Evolutionary conservation across 2,113 vertebrate genomes (phyloP), one percentile per base, ranked within the genome.

Genomic region (Neofelis nebulosa): DNA sequence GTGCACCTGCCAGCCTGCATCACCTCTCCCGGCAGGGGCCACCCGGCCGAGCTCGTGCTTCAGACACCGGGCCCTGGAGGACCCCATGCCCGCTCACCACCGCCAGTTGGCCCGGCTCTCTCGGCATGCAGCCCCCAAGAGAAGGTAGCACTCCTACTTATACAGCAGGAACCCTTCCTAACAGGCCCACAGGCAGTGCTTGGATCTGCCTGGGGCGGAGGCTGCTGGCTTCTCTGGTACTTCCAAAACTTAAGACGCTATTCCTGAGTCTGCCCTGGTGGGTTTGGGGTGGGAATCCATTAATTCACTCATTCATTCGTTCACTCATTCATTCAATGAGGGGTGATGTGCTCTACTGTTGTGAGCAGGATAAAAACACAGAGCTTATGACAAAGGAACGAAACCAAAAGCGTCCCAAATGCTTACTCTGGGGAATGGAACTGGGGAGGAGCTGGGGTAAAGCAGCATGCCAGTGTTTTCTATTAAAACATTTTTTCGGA

Each of bases 1-100:
- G 68, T 1, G 19, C n/a, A 1, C 38, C 36, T 2, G 23, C 15
- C 15, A n/a, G 50, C 19, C 78, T 1, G 19, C 7, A 8, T 23
- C 50, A 4, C 50, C 33, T 29, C 9, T 2, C 8, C 25, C 0
- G 2, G 23, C 13, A 61, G 52, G 4, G 23, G 21, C 52, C 80
- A 38, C 52, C 79, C 29, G 81, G 80, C 55, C 15, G 15, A 27
- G 25, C 36, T 6, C 19, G 25, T 11, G 55, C 55, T 29, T 7
- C 81, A 38, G 55, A 63, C 36, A 18, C 25, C 74, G 31, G 7
- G 74, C 41, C 74, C 27, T 38, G 36, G 33, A 3, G 6, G 12
- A 7, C 13, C 16, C 29, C 13, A 2, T 2, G 18, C 41, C 41
- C 0, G 41, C 41, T 45, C 41, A 45, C 41, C 5, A 7, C 41